Evolutionary conservation across 1,140 invertebrate species (phyloP).

Genomic region (Diplogasteroides magnus): DNA sequence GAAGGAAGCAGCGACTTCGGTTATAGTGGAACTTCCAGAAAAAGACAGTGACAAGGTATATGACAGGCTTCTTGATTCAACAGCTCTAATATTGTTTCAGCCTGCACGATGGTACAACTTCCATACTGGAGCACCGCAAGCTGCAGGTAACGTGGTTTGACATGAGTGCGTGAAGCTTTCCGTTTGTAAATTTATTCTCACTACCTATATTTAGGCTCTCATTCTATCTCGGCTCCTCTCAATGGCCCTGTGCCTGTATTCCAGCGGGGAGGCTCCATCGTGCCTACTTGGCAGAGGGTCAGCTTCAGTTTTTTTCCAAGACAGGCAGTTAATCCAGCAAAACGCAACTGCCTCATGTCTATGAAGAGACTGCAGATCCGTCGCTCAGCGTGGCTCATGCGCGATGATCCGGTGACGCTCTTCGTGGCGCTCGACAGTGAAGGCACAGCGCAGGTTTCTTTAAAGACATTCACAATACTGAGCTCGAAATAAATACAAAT

Average conservation of each 20-base stretch:
- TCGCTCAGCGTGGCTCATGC: conserved; percentile 75
- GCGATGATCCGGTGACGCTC: conserved; percentile 83
- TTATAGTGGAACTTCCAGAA: conserved; percentile 42
- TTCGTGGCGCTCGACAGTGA: conserved; percentile 71
- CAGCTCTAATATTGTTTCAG: conserved; percentile 36
- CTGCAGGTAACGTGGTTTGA: conserved; percentile 59
- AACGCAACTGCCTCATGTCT: no score
- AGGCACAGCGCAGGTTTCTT: conserved; percentile 65
- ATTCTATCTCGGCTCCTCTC: conserved; percentile 66
- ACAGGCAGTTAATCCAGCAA: no score
- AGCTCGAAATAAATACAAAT: not conserved
- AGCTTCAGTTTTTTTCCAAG: no score
- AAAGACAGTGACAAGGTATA: conserved; percentile 6
- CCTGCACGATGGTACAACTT: conserved; percentile 81
- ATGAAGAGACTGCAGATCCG: conserved; percentile 63
- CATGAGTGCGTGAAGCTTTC: no score
- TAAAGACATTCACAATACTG: not conserved
- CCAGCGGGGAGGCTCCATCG: conserved; percentile 83
- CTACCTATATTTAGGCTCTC: no score
- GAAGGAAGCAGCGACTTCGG: conserved; percentile 65
- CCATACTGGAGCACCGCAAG: conserved; percentile 68
- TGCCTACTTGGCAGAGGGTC: conserved; percentile 78
- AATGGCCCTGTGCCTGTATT: conserved; percentile 79
- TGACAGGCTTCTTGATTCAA: conserved; percentile 60
- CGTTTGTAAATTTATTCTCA: no score